A percentile compares a stretch with the other conserved stretches of the same genome.
Conservation (phyloP, 2,888 invertebrate genomes). For the Drosophila silvestris region DNA sequence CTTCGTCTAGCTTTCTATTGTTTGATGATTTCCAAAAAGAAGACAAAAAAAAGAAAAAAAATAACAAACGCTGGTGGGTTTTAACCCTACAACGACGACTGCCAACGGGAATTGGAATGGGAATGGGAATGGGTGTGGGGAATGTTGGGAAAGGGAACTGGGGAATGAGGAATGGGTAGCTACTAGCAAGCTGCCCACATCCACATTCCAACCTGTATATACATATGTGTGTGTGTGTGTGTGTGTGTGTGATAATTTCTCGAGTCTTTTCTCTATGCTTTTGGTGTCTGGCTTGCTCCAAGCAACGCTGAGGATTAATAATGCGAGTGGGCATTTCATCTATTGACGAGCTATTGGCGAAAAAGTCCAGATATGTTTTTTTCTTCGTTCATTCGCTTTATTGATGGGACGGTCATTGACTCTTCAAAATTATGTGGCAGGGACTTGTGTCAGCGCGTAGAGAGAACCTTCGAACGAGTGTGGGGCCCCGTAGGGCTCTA, state of each 20-base stretch:
- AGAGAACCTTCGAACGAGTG: slow-evolving; percentile 23
- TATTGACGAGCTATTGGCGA: slow-evolving; percentile 72
- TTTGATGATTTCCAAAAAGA: slow-evolving; percentile 75
- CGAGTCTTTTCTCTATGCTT: slow-evolving; percentile 29
- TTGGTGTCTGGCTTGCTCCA: slow-evolving; percentile 21
- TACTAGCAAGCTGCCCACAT: slow-evolving; percentile 59
- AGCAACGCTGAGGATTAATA: slow-evolving; percentile 71
- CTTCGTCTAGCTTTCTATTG: slow-evolving; percentile 79
- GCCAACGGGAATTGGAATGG: slow-evolving; percentile 42
- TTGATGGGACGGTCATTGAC: slow-evolving; percentile 65
- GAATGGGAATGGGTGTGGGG: slow-evolving; percentile 16
- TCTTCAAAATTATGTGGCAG: slow-evolving; percentile 51
- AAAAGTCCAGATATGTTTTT: slow-evolving; percentile 68
- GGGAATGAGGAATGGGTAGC: slow-evolving; percentile 47
- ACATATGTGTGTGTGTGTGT: slow-evolving; percentile 36
- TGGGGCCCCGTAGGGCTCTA: slow-evolving; percentile 49
- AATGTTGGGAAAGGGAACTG: slow-evolving; percentile 41
- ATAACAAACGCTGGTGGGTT: slow-evolving; percentile 71
- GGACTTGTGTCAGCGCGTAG: slow-evolving; percentile 51
- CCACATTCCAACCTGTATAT: slow-evolving; percentile 58
- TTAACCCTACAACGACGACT: slow-evolving; percentile 69
- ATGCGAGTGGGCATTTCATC: slow-evolving; percentile 66
- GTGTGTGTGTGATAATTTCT: slow-evolving; percentile 45
- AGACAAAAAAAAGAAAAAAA: slow-evolving; percentile 47
- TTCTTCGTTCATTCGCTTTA: slow-evolving; percentile 11